Base-by-base conservation (phyloP, 2,888 invertebrate species). In the Piscicola geometra region DNA sequence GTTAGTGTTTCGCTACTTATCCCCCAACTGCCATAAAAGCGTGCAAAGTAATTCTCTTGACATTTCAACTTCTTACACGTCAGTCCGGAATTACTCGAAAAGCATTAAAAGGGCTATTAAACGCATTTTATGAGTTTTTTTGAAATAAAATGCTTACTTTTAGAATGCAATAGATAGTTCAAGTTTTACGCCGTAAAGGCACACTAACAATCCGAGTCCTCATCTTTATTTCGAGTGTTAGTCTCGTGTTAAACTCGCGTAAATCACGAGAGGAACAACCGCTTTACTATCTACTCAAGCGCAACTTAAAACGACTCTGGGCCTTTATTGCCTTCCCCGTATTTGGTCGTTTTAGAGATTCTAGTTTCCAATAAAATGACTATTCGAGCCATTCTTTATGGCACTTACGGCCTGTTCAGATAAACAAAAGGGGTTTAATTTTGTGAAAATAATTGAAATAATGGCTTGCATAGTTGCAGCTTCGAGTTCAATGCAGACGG, bases 11-110 rank as follows among this genome's bases (percentile, higher is more conserved):
- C 3, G n/a, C 5, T 15, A 56, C 60, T 21, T 21, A 56, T 56
- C n/a, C n/a, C 9, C 15, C n/a, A 5, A 56, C 60, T 25, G 25
- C 21, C 60, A 56, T 56, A 56, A 56, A 56, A 21, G 25, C 41
- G n/a, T 3, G 25, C 25, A 56, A 21, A 21, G 60, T 21, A 56
- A 56, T 56, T 56, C 60, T 21, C 60, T 25, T 56, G 60, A 56
- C 60, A 56, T 56, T 56, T 56, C 60, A 56, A 56, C 60, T 56
- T 56, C 60, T 56, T 56, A 56, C 60, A 25, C 60, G 60, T 56
- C 60, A 56, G 60, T 18, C 60, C 3, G 12, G n/a, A 56, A 56
- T 56, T 56, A n/a, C 60, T 56, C n/a, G 60, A 56, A 56, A 56
- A 56, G n/a, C 60, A 56, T 56, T 21, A 56, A 56, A 56, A 56